A percentile compares a stretch with the other conserved stretches of the same genome.
phyloP scores from a whole-genome alignment of 2,113 vertebrate genomes.

The Nannospalax galili region DNA sequence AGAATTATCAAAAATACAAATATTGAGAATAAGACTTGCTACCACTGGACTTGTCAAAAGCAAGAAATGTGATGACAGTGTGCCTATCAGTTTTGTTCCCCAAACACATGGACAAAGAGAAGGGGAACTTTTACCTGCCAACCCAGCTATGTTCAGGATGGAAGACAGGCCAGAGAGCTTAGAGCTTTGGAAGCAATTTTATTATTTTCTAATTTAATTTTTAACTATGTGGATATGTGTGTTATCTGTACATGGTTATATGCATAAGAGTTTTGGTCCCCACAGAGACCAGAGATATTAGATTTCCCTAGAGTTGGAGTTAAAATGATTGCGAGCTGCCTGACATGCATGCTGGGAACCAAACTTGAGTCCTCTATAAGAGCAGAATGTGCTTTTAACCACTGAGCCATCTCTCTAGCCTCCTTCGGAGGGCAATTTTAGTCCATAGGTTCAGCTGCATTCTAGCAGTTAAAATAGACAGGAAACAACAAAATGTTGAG shows the following conservation, averaged over 20 bases:
- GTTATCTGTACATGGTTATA: too few relatives aligned
- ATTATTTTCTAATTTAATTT: too few relatives aligned
- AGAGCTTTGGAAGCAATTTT: not conserved
- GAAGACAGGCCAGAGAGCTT: not conserved
- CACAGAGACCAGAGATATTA: too few relatives aligned
- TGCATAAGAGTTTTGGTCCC: too few relatives aligned
- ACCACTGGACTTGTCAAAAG: not conserved
- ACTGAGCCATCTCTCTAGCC: too few relatives aligned
- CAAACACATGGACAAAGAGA: not conserved
- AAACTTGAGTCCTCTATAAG: too few relatives aligned
- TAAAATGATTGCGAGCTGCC: too few relatives aligned
- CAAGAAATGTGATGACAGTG: not conserved
- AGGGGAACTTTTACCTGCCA: not conserved
- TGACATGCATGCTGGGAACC: too few relatives aligned
- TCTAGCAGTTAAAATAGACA: not conserved
- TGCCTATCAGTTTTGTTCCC: not conserved
- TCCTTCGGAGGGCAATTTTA: not conserved
- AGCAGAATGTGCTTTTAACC: too few relatives aligned
- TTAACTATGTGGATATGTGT: too few relatives aligned
- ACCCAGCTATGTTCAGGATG: not conserved
- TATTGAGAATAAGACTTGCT: not conserved
- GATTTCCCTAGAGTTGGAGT: too few relatives aligned
- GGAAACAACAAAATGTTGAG: not conserved
- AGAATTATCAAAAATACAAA: constrained; percentile 28
- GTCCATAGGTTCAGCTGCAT: not conserved